Percentiles rank a stretch among this genome's conserved stretches.
phyloP scores from a whole-genome alignment of 1,140 invertebrate genomes.

The Schlechtendalia chinensis region DNA sequence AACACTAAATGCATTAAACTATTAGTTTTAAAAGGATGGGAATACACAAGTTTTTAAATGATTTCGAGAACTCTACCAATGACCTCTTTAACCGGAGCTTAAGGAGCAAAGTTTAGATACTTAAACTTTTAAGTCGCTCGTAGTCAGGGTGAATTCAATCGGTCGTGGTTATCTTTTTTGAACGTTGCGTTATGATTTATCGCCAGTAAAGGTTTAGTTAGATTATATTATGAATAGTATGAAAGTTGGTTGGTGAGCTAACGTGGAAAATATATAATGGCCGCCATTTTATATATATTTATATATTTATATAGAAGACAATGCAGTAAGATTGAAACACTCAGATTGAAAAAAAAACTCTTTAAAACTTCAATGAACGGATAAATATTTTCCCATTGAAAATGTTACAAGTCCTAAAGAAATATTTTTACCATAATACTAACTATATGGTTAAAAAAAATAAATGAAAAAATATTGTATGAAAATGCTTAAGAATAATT shows the following conservation, averaged over 20 bases:
- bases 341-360: slow-evolving; percentile 11
- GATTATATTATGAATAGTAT: slow-evolving; percentile 41
- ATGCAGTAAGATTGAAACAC: slow-evolving; percentile 24
- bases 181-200: slow-evolving; percentile 34
- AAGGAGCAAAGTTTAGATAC: slow-evolving; percentile 27
- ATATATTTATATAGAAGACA: slow-evolving; percentile 42
- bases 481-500: too few relatives aligned
- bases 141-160: slow-evolving; percentile 34
- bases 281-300: not conserved
- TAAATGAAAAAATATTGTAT: too few relatives aligned
- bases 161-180: slow-evolving; percentile 28
- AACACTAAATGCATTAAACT: not conserved
- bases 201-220: slow-evolving; percentile 41
- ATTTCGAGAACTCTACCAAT: not conserved
- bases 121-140: slow-evolving; percentile 41
- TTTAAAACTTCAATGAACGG: slow-evolving; percentile 37
- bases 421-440: slow-evolving; percentile 4
- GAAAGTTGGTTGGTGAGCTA: not conserved
- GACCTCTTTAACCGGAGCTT: slow-evolving; percentile 37
- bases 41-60: not conserved
- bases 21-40: not conserved
- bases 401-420: not conserved
- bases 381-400: slow-evolving; percentile 2
- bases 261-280: slow-evolving; percentile 32
- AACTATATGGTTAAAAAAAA: not conserved